Base-by-base conservation (phyloP, 1,140 invertebrate species). In the Hydropsyche tenuis region DNA sequence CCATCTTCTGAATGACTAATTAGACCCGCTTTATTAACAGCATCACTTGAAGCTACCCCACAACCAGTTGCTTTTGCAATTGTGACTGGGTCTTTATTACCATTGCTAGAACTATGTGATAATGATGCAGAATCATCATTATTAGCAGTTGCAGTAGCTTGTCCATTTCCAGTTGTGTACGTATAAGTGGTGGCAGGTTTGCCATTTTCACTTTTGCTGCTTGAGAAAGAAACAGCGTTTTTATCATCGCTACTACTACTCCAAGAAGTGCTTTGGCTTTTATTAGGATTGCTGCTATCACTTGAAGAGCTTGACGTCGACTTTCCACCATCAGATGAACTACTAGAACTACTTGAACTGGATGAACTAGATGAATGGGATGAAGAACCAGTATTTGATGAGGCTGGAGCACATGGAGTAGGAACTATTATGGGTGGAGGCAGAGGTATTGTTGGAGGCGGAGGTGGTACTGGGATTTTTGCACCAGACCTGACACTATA, bases 21-120 rank as follows among this genome's bases (percentile, higher is more conserved):
- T 11, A 42, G 51, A n/a, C 75, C 75, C 1, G 20, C 9, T 9
- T 72, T 73, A 27, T 76, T 76, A 0, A 76, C 43, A 1, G 75
- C 73, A 14, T 62, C 63, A 30, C 37, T 56, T 1, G 42, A 22
- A 25, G 75, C 75, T 25, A 23, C 46, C 11, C 75, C 75, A 11
- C 22, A 25, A 37, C 73, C 75, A n/a, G 68, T 73, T 16, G 73
- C 69, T 25, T 66, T 23, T 9, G 70, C 73, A 18, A 53, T 11
- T 16, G 75, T 77, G 23, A 51, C n/a, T 4, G 75, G 75, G 5
- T 72, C 45, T 0, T 70, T 56, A 16, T 73, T 53, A 12, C 45
- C 43, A 30, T 73, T 73, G 11, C 72, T 65, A 1, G 63, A 63
- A 53, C 75, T 77, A n/a, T 14, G 11, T 16, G 72, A 73, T 11